phyloP scores from a whole-genome alignment of 2,797 vertebrate genomes.

The Hydrolagus colliei region DNA sequence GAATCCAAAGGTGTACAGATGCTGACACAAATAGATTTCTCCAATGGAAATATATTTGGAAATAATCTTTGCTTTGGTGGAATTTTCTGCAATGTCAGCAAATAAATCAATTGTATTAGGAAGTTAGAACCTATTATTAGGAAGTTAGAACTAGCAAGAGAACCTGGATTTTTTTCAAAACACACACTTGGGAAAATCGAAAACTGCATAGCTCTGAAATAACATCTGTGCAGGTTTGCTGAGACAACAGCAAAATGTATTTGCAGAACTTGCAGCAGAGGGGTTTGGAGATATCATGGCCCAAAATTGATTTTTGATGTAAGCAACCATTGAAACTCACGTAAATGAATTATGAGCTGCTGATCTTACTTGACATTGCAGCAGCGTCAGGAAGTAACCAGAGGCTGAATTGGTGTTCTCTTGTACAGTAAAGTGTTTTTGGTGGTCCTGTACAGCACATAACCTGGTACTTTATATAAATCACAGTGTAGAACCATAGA shows the following conservation, averaged over 20 bases:
- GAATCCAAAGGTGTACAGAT: background rate
- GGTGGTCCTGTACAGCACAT: too few relatives aligned
- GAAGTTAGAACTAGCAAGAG: background rate
- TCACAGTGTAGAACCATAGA: too few relatives aligned
- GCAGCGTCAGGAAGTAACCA: background rate
- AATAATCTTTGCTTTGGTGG: background rate
- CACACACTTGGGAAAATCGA: background rate
- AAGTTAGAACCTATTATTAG: background rate
- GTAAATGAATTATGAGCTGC: background rate
- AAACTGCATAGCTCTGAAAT: background rate
- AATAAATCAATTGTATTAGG: background rate
- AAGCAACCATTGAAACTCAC: background rate
- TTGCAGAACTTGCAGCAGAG: background rate
- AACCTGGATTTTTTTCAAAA: background rate
- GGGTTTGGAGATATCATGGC: background rate
- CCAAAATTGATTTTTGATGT: too few relatives aligned
- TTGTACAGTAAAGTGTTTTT: too few relatives aligned
- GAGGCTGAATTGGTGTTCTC: too few relatives aligned
- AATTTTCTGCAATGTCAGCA: background rate
- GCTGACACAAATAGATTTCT: background rate
- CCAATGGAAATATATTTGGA: background rate
- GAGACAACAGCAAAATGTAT: background rate
- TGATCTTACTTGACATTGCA: too few relatives aligned
- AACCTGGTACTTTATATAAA: too few relatives aligned
- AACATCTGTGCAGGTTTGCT: background rate